Conservation (phyloP, 2,797 vertebrate genomes). For the Hafferia zeledoni region DNA sequence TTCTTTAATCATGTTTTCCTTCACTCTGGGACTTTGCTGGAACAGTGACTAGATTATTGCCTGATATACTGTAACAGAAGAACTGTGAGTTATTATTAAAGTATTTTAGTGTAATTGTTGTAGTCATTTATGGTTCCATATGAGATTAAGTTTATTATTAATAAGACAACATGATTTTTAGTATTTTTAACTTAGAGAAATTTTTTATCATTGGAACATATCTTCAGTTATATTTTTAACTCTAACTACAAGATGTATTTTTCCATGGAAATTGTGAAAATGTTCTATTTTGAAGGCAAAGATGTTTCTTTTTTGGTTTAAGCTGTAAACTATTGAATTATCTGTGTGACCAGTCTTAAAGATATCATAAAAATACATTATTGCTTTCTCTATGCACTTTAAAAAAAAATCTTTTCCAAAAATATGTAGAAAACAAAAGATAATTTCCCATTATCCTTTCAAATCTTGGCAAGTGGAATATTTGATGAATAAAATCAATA, state of each 20-base stretch:
- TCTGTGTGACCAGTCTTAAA: neutral
- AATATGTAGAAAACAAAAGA: neutral
- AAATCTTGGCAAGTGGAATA: neutral
- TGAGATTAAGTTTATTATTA: neutral
- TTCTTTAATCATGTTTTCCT: neutral
- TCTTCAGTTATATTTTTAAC: neutral
- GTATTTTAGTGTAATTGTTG: neutral
- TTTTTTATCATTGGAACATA: neutral
- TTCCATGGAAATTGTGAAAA: neutral
- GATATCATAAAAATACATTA: neutral
- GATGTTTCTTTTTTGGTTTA: neutral
- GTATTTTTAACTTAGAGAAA: neutral
- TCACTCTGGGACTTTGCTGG: neutral
- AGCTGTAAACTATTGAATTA: neutral
- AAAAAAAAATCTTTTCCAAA: neutral
- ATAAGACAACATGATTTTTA: neutral
- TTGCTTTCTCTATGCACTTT: neutral
- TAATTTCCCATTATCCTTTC: neutral
- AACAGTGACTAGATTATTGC: neutral
- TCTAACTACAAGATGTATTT: neutral
- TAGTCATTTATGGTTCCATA: neutral
- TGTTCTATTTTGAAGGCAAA: neutral
- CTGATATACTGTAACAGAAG: neutral
- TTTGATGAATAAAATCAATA: neutral
- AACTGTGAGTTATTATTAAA: neutral